Evolutionary conservation across 2,888 invertebrate species (phyloP), one percentile per base, ranked within the genome.

Genomic region (Allacma fusca): DNA sequence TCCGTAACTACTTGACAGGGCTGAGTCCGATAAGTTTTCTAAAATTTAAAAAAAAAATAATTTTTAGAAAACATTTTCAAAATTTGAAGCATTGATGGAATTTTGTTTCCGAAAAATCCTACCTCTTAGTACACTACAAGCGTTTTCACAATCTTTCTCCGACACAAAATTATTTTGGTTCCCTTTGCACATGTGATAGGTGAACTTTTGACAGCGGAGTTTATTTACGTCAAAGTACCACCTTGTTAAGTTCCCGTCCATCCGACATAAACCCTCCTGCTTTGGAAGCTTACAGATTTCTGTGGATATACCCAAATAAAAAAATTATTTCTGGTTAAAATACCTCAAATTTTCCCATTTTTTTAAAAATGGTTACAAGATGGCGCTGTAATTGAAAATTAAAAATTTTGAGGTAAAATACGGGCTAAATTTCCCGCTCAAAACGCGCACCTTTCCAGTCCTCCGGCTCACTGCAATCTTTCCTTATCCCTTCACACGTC

Each of bases 81-180:
- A 40, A 40, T 40, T 9, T 40, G 40, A 40, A n/a, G n/a, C 13
- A 40, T 9, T 40, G 5, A 40, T 9, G 7, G 5, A 65, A 26
- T 65, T 65, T 65, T 29, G 26, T 59, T 59, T 59, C n/a, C 59
- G 19, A 40, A 13, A 40, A 40, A 40, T 13, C 40, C 50, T 83
- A 91, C 91, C 90, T 85, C 89, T 88, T 50, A 92, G 87, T 80
- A 87, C 86, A 7, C 88, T 87, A 84, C 94, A 94, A 16, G 91
- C 89, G 26, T 88, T 88, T 79, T 90, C 89, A 85, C 96, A 96
- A 65, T 91, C 90, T 76, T 91, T 90, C 77, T 91, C 89, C 0
- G 91, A 91, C 75, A 90, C 90, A 87, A 97, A 97, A 86, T 95
- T 95, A 87, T 97, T 97, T 62, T 90, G 90, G 86, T 96, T 97